phyloP scores from a whole-genome alignment of 2,797 vertebrate genomes.

The Potorous gilbertii region DNA sequence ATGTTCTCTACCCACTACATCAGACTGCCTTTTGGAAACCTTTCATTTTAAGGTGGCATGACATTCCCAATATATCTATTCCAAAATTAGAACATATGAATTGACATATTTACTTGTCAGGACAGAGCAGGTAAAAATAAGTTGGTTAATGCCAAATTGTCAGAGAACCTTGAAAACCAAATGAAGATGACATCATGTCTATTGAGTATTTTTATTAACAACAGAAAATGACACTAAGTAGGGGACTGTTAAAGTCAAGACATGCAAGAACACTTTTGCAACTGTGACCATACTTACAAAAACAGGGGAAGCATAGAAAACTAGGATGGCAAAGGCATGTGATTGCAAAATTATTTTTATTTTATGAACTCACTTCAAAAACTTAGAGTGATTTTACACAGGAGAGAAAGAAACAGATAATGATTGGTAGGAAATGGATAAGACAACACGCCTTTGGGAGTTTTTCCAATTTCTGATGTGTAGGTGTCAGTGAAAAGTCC shows the following conservation, averaged over 20 bases:
- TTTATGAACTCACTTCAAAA: neutral
- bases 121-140: neutral
- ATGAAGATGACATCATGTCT: neutral
- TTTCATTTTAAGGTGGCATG: neutral
- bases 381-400: neutral
- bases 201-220: neutral
- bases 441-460: neutral
- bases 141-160: neutral
- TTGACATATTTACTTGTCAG: neutral
- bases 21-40: neutral
- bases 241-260: neutral
- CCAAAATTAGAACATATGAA: neutral
- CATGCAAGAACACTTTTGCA: neutral
- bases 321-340: neutral
- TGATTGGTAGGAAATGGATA: neutral
- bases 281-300: neutral
- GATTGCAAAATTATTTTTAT: neutral
- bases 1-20: neutral
- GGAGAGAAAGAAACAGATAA: no score
- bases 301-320: neutral
- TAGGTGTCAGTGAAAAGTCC: neutral
- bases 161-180: neutral
- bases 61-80: neutral
- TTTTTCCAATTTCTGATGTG: constrained; percentile 9
- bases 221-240: neutral